Evolutionary conservation across 2,797 vertebrate genomes (phyloP).

Genomic region (Monodelphis domestica): DNA sequence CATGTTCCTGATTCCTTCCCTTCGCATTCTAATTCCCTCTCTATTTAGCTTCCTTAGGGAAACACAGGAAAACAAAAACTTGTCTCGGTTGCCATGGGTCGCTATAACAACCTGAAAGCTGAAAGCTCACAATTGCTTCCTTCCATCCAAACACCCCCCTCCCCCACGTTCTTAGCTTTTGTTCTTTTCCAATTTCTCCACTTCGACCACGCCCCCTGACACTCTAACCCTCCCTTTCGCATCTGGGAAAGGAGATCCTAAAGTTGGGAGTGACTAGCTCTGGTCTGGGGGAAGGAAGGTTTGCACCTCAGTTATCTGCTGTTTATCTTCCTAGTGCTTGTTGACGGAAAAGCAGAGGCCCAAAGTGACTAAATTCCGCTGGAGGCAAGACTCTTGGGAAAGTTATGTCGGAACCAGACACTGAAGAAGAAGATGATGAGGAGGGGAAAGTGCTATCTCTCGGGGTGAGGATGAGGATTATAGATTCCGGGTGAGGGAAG

Average conservation of each 20-base stretch:
- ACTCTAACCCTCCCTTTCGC: not conserved
- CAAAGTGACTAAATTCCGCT: not conserved
- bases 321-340: not conserved
- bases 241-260: not conserved
- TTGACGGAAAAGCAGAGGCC: not conserved
- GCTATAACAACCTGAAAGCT: not conserved
- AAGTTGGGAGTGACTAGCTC: not conserved
- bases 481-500: not conserved
- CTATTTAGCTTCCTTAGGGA: not conserved
- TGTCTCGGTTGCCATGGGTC: not conserved
- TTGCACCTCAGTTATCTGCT: not conserved
- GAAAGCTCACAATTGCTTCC: not conserved
- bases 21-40: not conserved
- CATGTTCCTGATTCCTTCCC: not conserved
- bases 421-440: not conserved
- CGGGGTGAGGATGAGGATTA: not conserved
- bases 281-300: not conserved
- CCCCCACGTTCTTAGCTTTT: not conserved
- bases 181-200: not conserved
- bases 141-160: not conserved
- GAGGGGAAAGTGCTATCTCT: not conserved
- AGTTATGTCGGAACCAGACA: not conserved
- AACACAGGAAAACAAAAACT: not conserved
- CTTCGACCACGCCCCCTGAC: not conserved
- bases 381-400: not conserved